Evolutionary conservation across 2,888 invertebrate species (phyloP).

Genomic region (Calliphora vomitoria): DNA sequence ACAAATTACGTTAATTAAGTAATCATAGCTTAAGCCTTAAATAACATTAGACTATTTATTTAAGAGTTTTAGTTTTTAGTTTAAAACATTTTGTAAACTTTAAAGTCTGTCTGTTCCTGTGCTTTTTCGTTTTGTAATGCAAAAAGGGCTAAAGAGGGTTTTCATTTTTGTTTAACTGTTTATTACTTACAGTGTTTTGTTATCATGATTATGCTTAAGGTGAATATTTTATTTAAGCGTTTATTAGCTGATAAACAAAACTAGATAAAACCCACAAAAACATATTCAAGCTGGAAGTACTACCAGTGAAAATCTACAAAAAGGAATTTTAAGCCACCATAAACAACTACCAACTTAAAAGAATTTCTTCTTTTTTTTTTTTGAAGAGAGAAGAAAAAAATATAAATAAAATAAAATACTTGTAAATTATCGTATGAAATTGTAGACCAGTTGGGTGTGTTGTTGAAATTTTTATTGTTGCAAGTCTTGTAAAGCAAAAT

Average conservation of each 20-base stretch:
- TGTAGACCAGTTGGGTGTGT: slow-evolving; percentile 67
- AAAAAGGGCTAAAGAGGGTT: background rate
- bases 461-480: slow-evolving; percentile 71
- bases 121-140: too few relatives aligned
- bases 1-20: slow-evolving; percentile 67
- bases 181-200: slow-evolving; percentile 28
- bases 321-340: background rate
- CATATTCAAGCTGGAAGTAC: slow-evolving; percentile 27
- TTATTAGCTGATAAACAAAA: slow-evolving; percentile 73
- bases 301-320: slow-evolving; percentile 12
- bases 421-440: slow-evolving; percentile 61
- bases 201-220: slow-evolving; percentile 70
- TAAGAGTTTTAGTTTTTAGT: background rate
- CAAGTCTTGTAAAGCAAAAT: slow-evolving; percentile 51
- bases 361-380: slow-evolving; percentile 12
- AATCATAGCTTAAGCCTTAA: slow-evolving; percentile 41
- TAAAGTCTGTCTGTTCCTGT: background rate
- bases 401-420: slow-evolving; percentile 17
- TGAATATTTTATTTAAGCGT: slow-evolving; percentile 66
- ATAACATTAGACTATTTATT: slow-evolving; percentile 26
- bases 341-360: slow-evolving; percentile 9
- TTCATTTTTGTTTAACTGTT: background rate
- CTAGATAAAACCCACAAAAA: slow-evolving; percentile 66
- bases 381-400: background rate
- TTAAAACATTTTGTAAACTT: background rate